phyloP scores from a whole-genome alignment of 2,797 vertebrate species.

The Siniperca undulata region DNA sequence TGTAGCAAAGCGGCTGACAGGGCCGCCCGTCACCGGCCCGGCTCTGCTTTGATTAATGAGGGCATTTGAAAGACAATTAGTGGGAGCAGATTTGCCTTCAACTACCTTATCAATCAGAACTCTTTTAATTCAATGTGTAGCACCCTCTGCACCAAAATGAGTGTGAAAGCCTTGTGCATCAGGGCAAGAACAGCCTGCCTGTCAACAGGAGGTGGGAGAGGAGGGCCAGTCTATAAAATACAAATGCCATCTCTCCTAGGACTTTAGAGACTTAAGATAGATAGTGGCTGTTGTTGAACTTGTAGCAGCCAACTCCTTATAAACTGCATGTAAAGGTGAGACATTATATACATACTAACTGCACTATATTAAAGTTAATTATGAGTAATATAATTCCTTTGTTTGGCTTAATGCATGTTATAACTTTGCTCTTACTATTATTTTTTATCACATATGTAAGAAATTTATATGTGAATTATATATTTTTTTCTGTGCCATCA shows the following conservation, averaged over 20 bases:
- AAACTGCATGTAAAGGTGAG: constrained; percentile 11
- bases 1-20: constrained; percentile 89
- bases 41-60: constrained; percentile 96
- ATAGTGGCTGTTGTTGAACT: constrained; percentile 44
- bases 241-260: constrained; percentile 42
- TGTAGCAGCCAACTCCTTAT: constrained; percentile 14
- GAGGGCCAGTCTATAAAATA: constrained; percentile 55
- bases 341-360: neutral
- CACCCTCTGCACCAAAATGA: constrained; percentile 83
- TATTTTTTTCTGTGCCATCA: neutral
- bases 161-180: constrained; percentile 83
- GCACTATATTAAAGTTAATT: neutral
- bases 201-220: constrained; percentile 67
- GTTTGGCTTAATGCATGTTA: neutral
- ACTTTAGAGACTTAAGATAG: constrained; percentile 25
- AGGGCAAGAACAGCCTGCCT: constrained; percentile 78
- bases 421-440: neutral
- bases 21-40: constrained; percentile 86
- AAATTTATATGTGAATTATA: neutral
- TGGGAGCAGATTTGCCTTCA: constrained; percentile 95
- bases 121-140: constrained; percentile 90
- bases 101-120: constrained; percentile 95
- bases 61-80: constrained; percentile 99
- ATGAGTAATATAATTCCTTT: neutral
- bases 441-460: neutral